These are phyloP conservation scores for Pilophorus perplexus DNA, from an alignment of 2,888 invertebrate genomes.

Conservation along the genomic window DNA sequence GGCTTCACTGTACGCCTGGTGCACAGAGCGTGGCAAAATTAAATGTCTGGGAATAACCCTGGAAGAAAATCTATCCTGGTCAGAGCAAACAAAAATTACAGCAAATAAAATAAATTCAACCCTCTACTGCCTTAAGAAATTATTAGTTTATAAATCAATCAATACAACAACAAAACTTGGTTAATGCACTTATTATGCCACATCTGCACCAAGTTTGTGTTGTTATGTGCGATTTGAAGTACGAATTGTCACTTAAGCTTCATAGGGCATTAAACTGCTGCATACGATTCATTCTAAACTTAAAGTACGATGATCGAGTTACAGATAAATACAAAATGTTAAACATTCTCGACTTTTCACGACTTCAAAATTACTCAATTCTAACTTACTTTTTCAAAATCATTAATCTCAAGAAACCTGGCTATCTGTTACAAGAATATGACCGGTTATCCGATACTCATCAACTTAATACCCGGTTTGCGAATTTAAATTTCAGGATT, in stretches of 20 bases:
- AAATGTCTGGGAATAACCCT: neutral
- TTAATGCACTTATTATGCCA: neutral
- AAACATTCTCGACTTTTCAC: neutral
- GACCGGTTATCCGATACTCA: neutral
- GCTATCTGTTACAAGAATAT: neutral
- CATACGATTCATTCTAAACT: neutral
- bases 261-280: neutral
- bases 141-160: neutral
- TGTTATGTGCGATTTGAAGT: neutral
- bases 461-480: neutral
- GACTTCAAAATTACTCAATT: neutral
- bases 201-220: neutral
- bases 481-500: neutral
- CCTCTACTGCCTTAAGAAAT: neutral
- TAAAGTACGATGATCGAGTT: neutral
- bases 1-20: neutral
- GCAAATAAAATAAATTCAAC: constrained; percentile 6
- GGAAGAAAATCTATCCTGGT: neutral
- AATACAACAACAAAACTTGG: too few relatives aligned
- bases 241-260: neutral
- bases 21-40: neutral
- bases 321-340: neutral
- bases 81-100: neutral
- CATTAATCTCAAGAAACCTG: neutral
- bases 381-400: neutral